Conservation (phyloP, 2,113 vertebrate genomes). For the Cisticola juncidis region DNA sequence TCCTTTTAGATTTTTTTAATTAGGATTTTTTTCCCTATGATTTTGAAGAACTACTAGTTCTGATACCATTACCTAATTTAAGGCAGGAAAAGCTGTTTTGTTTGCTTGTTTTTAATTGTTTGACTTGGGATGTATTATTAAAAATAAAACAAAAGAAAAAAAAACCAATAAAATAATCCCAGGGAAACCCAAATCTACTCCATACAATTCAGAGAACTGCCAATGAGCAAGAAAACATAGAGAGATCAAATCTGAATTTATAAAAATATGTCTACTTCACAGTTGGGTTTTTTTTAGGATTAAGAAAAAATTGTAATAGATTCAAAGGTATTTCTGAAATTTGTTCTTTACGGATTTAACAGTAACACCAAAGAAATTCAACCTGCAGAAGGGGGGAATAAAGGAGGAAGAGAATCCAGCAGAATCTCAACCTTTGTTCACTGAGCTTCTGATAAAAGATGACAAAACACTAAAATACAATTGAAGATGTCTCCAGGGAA, state of each 20-base stretch:
- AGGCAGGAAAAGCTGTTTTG: accelerated
- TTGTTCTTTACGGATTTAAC: not conserved
- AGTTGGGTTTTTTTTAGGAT: not conserved
- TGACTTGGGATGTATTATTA: not conserved
- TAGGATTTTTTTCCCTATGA: not conserved
- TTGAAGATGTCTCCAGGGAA: not conserved
- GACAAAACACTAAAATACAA: not conserved
- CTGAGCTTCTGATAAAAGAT: not conserved
- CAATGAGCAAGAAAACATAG: not conserved
- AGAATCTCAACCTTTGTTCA: not conserved
- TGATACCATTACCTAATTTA: not conserved
- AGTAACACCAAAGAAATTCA: not conserved
- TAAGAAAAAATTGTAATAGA: not conserved
- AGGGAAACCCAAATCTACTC: not conserved
- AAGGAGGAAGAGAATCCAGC: not conserved
- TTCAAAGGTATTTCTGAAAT: not conserved
- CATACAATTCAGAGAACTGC: not conserved
- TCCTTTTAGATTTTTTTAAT: not conserved
- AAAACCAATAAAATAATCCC: not conserved
- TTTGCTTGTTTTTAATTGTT: not conserved
- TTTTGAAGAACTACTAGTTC: not conserved
- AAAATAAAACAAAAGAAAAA: not conserved
- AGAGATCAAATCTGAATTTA: not conserved
- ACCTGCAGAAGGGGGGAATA: not conserved
- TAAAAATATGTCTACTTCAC: not conserved